phyloP scores from a whole-genome alignment of 1,140 invertebrate genomes.

The Trypoxylus dichotomus region DNA sequence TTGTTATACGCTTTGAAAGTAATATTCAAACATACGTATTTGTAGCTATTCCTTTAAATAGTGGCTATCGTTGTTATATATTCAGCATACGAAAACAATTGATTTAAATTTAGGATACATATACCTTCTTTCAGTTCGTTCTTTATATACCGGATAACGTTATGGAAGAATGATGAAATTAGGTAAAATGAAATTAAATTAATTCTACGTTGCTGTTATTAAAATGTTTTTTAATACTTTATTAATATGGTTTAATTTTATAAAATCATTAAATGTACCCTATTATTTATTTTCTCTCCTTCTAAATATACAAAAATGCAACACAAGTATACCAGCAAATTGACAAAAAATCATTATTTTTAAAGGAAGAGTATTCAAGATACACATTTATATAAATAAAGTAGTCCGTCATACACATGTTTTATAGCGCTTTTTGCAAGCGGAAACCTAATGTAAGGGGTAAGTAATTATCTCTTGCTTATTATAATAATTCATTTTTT shows the following conservation, averaged over 20 bases:
- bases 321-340: not conserved
- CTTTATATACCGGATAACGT: not conserved
- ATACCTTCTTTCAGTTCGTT: not conserved
- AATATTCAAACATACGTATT: not conserved
- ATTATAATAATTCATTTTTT: too few species aligned
- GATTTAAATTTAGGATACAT: not conserved
- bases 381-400: not conserved
- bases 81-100: not conserved
- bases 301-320: not conserved
- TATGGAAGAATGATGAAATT: not conserved
- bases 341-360: not conserved
- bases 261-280: not conserved
- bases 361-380: conserved; percentile 5
- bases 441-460: too few species aligned
- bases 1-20: not conserved
- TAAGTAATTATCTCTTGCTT: too few species aligned
- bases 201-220: not conserved
- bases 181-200: not conserved
- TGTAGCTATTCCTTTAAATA: not conserved
- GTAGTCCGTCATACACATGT: too few species aligned
- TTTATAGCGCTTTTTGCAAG: too few species aligned
- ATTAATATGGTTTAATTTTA: not conserved
- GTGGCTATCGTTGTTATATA: not conserved
- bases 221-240: not conserved
- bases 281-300: not conserved